Evolutionary conservation across 2,113 vertebrate species (phyloP).

Genomic region (Leptosomus discolor): DNA sequence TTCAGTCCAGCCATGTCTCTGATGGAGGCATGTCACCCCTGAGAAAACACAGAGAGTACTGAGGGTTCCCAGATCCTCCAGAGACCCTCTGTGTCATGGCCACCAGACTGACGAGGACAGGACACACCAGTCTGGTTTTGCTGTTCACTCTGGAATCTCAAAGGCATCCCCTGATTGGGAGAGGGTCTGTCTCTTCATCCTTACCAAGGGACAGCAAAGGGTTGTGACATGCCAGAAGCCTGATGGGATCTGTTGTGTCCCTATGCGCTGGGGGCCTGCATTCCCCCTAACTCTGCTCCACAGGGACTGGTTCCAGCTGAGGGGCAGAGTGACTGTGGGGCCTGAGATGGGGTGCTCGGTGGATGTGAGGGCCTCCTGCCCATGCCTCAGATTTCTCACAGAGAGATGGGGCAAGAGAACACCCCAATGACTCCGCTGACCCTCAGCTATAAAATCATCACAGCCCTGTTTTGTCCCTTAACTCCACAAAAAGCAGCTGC

Average conservation of each 20-base stretch:
- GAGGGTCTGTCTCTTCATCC: background rate
- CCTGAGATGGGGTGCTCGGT: rapidly evolving
- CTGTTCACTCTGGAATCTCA: background rate
- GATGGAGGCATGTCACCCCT: background rate
- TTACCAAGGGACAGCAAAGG: background rate
- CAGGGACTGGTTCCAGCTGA: background rate
- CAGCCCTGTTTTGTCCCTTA: background rate
- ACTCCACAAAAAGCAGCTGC: background rate
- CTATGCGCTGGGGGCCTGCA: background rate
- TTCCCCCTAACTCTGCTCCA: background rate
- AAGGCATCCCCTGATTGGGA: rapidly evolving
- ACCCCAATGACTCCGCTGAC: background rate
- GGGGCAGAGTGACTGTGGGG: rapidly evolving
- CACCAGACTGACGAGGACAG: background rate
- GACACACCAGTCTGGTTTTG: background rate
- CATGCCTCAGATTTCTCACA: background rate
- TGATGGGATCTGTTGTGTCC: background rate
- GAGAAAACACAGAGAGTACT: background rate
- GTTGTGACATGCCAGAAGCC: background rate
- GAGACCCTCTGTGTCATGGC: background rate
- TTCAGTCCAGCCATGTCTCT: background rate
- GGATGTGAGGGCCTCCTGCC: background rate
- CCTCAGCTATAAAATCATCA: background rate
- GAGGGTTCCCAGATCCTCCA: background rate
- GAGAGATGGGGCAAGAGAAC: background rate